Evolutionary conservation across 2,113 vertebrate species (phyloP).

Genomic region (Sitta europaea): DNA sequence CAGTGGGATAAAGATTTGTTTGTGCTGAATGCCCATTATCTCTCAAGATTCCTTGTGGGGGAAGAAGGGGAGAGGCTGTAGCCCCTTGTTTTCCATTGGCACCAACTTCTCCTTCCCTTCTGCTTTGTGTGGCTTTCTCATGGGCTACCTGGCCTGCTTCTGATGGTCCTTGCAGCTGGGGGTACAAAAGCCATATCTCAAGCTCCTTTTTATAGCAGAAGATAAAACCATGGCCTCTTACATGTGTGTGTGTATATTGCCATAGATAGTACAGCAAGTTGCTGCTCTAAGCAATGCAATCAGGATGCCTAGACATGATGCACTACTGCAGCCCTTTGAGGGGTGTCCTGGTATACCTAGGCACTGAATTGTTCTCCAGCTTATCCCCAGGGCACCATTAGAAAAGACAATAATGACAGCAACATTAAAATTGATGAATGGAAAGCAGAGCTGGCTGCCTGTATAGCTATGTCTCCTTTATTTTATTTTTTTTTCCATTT

Average conservation of each 20-base stretch:
- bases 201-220: not conserved
- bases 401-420: not conserved
- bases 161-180: not conserved
- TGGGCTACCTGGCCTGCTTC: not conserved
- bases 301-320: not conserved
- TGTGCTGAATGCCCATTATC: not conserved
- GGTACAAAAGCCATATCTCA: not conserved
- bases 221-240: not conserved
- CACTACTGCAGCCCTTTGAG: not conserved
- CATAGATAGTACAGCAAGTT: not conserved
- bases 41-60: not conserved
- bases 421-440: not conserved
- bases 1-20: not conserved
- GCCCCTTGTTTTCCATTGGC: not conserved
- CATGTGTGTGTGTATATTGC: rapidly evolving
- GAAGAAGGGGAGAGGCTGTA: not conserved
- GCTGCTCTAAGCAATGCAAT: not conserved
- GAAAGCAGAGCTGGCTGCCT: not conserved
- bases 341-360: not conserved
- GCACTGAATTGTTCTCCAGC: not conserved
- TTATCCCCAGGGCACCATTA: not conserved
- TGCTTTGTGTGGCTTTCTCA: not conserved
- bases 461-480: not conserved
- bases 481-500: too few relatives aligned
- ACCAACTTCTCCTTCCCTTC: not conserved